Evolutionary conservation across 30 jellyfish, hydroid and myxozoan species (phyloP).

Genomic region (Turritopsis dohrnii): DNA sequence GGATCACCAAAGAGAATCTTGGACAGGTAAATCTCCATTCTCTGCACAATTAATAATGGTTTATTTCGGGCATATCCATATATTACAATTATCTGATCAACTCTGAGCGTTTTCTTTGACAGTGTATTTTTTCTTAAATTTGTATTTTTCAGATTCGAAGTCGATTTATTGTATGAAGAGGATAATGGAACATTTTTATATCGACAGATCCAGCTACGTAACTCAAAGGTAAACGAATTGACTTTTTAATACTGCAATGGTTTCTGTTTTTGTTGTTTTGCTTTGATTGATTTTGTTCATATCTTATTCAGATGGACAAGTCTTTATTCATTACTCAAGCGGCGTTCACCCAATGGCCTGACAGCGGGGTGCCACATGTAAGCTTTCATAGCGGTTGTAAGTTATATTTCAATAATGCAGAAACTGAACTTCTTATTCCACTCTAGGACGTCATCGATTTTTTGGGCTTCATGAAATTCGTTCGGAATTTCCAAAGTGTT

Average conservation of each 20-base stretch:
- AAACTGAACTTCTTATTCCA: neutral
- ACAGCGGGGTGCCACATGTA: conserved; percentile 63
- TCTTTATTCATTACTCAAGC: conserved; percentile 51
- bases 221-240: conserved; percentile 54
- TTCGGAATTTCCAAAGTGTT: conserved; percentile 5
- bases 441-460: conserved; percentile 11
- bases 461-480: conserved; percentile 34
- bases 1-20: conserved; percentile 50
- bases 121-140: neutral
- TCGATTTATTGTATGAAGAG: conserved; percentile 49
- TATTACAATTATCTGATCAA: neutral
- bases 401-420: neutral
- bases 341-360: conserved; percentile 61
- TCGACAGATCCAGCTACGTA: conserved; percentile 46
- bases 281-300: neutral
- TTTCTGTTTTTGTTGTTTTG: neutral
- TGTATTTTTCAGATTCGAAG: conserved; percentile 29
- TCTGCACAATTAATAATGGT: too few species aligned
- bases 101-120: neutral
- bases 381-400: neutral
- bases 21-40: conserved; percentile 68
- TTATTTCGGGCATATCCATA: neutral
- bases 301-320: conserved; percentile 47
- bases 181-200: conserved; percentile 42
- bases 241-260: too few species aligned